Base-by-base conservation (phyloP, 2,888 invertebrate genomes). In the Phalera bucephala region DNA sequence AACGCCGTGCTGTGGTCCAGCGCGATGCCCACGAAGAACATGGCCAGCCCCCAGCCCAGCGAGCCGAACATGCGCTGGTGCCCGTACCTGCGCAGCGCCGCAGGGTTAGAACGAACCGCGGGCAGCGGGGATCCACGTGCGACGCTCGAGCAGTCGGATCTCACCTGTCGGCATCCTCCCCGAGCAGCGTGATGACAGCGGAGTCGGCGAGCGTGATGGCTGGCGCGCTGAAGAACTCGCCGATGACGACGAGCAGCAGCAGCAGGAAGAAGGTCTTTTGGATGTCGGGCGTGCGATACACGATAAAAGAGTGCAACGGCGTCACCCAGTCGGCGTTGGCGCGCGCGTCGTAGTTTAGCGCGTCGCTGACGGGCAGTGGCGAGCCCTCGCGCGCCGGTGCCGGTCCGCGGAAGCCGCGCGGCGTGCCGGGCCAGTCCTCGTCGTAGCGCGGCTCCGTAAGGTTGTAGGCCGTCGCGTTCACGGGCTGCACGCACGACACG, bases 31-130 rank as follows among this genome's bases (percentile, higher is more conserved):
- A 99, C 98, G 75, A 99, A 95, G 85, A 99, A 99, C 99, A 99
- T 99, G 28, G 99, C 96, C 58, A 99, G 90, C 15, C 98, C 99
- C 99, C 99, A 99, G 27, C 99, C 99, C 37, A 99, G 91, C 10
- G 98, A 98, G 1, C 98, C 98, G 73, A 98, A 99, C 97, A 99
- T 98, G 56, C 99, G 93, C 85, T 99, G 99, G 67, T 97, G 96
- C 0, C 99, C 99, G 77, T 99, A 97, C 57, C 95, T 86, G 61
- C 26, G 13, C 19, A 13, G 4, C 14, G 8, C 8, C 3, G 13
- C 6, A 0, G 12, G 13, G 21, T 10, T 13, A 30, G 5, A 8
- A 8, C 19, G n/a, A n/a, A n/a, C n/a, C n/a, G n/a, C n/a, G n/a
- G n/a, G n/a, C n/a, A n/a, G n/a, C n/a, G n/a, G 15, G 11, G 25